A percentile compares a stretch with the other conserved stretches of the same genome.
These are phyloP conservation scores for Pelagia noctiluca DNA, from an alignment of 30 jellyfish, hydroid and myxozoan species.

Conservation along the genomic window DNA sequence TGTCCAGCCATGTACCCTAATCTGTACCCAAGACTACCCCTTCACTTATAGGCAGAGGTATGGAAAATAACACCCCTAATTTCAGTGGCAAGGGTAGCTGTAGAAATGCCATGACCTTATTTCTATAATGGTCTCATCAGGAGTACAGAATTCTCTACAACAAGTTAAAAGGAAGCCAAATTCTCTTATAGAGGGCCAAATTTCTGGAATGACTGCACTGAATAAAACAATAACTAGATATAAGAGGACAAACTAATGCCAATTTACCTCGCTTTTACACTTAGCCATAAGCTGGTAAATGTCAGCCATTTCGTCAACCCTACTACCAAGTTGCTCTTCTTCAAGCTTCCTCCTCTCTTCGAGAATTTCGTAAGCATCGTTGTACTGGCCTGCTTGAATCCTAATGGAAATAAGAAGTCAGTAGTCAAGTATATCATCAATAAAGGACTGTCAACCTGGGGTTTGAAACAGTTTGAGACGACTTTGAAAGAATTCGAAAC, in stretches of 20 bases:
- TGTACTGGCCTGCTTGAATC: conserved; percentile 93
- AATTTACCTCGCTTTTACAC: conserved; percentile 93
- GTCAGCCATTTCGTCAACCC: conserved; percentile 93
- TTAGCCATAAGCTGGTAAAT: conserved; percentile 92
- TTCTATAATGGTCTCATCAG: too few species aligned
- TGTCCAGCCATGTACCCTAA: too few species aligned
- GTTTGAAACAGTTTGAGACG: not conserved
- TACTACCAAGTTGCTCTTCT: conserved; percentile 76
- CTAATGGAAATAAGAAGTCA: too few species aligned
- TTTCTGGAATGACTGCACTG: not conserved
- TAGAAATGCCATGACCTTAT: too few species aligned
- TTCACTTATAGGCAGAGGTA: too few species aligned
- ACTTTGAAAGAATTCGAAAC: not conserved
- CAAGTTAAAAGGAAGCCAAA: too few species aligned
- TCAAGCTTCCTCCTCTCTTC: conserved; percentile 83
- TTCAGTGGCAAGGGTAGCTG: too few species aligned
- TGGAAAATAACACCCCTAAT: too few species aligned
- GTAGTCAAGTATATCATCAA: too few species aligned
- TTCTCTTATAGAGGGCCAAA: not conserved
- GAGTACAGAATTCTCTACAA: too few species aligned
- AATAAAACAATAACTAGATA: not conserved
- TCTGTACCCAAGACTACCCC: too few species aligned
- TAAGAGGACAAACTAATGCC: not conserved
- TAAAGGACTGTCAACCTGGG: not conserved
- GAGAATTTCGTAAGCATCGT: conserved; percentile 71